Evolutionary conservation across 2,113 vertebrate genomes (phyloP), one percentile per base, ranked within the genome.

Genomic region (Microtus oregoni): DNA sequence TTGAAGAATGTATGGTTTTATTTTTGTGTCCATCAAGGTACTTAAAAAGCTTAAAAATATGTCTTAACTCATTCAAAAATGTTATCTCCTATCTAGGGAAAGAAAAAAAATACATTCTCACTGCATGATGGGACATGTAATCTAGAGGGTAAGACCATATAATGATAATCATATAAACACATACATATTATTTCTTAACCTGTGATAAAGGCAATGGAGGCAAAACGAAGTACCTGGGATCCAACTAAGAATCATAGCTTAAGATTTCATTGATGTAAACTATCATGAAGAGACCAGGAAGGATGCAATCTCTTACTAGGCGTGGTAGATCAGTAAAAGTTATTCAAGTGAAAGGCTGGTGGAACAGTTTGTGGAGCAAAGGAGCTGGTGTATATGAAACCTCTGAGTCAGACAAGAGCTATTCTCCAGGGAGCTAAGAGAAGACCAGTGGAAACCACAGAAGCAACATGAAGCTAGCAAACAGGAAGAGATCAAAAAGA

Each of bases 1-100:
- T 92, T 44, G 20, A 92, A 94, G 94, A 86, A 44, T 61, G 8
- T 2, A 0, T 55, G 20, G 68, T 95, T 93, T 90, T 90, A 81
- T 94, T 88, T 94, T 87, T 73, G 67, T 87, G 14, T 61, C 17
- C 20, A 67, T 88, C 83, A 26, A 14, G 78, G n/a, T 79, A 41
- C 90, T 90, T 87, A 68, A 38, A 38, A 90, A 85, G 41, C 26
- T 52, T 92, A 63, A 79, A 94, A 94, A 78, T 50, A n/a, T 67
- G 24, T 78, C 92, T 95, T 75, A 0, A 86, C 41, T 86, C 38
- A 47, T n/a, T 90, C 13, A 75, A 50, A 89, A 89, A 73, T 86
- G 90, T 22, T 76, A 47, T 86, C 50, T 50, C 11, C 24, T 86
- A 85, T 32, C 41, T 58, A 94, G 12, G 35, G 76, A 32, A 90